Percentiles rank a stretch among this genome's conserved stretches.
Conservation (phyloP, 2,888 invertebrate genomes). For the Strigamia crassipes region DNA sequence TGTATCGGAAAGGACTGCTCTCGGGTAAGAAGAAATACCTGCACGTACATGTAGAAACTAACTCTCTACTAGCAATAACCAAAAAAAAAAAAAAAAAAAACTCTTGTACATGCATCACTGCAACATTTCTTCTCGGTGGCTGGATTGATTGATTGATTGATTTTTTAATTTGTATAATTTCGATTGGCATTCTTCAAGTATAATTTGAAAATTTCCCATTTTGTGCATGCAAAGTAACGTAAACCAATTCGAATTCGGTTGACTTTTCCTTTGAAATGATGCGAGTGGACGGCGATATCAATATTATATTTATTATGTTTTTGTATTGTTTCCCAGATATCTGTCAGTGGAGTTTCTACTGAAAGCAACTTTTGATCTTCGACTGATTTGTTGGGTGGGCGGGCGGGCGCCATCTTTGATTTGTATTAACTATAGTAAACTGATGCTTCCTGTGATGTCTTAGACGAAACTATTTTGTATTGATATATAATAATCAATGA, state of each 20-base stretch:
- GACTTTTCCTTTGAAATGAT: neutral
- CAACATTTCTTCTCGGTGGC: neutral
- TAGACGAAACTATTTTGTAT: neutral
- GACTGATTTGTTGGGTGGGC: neutral
- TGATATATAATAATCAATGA: neutral
- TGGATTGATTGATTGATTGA: neutral
- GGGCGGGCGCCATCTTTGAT: neutral
- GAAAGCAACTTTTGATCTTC: conserved; percentile 24
- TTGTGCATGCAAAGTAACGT: neutral
- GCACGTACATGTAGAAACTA: neutral
- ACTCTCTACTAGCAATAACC: too few relatives aligned
- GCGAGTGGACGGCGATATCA: too few relatives aligned
- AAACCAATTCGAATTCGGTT: too few relatives aligned
- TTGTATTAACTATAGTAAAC: neutral
- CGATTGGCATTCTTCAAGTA: conserved; percentile 29
- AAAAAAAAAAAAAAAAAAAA: too few relatives aligned
- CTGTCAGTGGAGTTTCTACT: conserved; percentile 29
- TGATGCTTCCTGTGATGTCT: conserved; percentile 24
- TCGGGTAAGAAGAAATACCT: conserved; percentile 4
- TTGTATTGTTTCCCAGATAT: conserved; percentile 19
- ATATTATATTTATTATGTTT: neutral
- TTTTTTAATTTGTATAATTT: neutral
- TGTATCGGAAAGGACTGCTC: conserved; percentile 40
- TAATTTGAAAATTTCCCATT: too few relatives aligned
- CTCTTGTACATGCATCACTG: neutral